Percentiles rank a stretch among this genome's conserved stretches.
Conservation (phyloP, 2,113 vertebrate genomes). For the Otus sunia region DNA sequence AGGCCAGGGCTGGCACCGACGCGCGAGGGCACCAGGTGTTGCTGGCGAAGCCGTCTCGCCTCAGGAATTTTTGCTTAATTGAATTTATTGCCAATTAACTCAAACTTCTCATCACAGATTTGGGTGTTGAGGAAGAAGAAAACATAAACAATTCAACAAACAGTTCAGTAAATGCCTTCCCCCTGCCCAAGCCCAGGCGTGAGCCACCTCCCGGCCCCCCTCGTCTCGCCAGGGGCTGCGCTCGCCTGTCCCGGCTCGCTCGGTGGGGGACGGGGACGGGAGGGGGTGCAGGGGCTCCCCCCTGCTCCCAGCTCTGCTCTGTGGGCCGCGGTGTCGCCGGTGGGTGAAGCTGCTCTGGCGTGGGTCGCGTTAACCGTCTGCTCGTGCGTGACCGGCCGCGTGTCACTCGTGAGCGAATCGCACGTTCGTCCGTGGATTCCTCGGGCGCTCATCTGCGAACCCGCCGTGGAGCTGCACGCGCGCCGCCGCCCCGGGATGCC, state of each 20-base stretch:
- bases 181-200: not conserved
- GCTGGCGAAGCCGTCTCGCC: not conserved
- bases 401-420: fast-evolving
- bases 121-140: not conserved
- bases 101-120: not conserved
- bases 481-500: no score
- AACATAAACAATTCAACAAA: not conserved
- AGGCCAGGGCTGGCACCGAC: not conserved
- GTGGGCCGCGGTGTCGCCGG: not conserved
- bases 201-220: not conserved
- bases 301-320: not conserved
- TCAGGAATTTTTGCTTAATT: not conserved
- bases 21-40: not conserved
- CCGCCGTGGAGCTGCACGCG: not conserved
- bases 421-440: fast-evolving
- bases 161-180: not conserved
- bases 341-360: not conserved
- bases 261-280: not conserved
- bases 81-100: not conserved
- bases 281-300: not conserved
- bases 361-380: fast-evolving
- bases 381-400: no score
- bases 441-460: not conserved
- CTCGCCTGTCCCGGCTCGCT: not conserved
- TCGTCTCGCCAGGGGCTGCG: not conserved